A percentile compares a stretch with the other conserved stretches of the same genome.
Evolutionary conservation across 2,888 invertebrate genomes (phyloP).

Genomic region (Acrobasis consociella): DNA sequence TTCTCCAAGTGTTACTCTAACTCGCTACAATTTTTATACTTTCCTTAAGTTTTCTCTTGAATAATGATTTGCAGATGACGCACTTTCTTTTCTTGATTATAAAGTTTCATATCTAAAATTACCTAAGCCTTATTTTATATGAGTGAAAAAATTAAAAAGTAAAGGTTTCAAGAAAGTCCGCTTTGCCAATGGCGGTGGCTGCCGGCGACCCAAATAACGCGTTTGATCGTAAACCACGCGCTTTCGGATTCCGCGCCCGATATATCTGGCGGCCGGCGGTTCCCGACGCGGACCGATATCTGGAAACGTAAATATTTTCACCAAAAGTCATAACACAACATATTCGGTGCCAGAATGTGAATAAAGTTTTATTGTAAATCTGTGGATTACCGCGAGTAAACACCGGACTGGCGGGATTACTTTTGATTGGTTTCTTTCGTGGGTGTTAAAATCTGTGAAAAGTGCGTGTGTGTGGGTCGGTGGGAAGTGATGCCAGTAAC

Average conservation of each 20-base stretch:
- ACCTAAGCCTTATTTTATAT: not conserved
- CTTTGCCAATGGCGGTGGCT: slow-evolving; percentile 18
- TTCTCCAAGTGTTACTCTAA: no score
- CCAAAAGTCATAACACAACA: slow-evolving; percentile 3
- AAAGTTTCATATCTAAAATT: no score
- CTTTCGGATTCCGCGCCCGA: slow-evolving; percentile 46
- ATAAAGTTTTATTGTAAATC: slow-evolving; percentile 5
- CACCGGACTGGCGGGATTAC: slow-evolving; percentile 3
- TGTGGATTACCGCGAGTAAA: slow-evolving; percentile 4
- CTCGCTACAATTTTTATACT: no score
- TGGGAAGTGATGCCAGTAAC: not conserved
- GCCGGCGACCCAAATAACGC: slow-evolving; percentile 29
- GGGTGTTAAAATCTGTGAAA: slow-evolving; percentile 3
- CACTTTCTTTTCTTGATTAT: no score
- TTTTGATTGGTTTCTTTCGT: not conserved
- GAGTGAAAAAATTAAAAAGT: not conserved
- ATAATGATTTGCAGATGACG: no score
- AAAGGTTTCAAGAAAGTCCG: not conserved
- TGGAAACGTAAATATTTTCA: slow-evolving; percentile 15
- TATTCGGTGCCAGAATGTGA: not conserved
- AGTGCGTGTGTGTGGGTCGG: not conserved
- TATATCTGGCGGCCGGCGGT: slow-evolving; percentile 37
- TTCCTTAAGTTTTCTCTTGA: no score
- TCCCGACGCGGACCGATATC: not conserved
- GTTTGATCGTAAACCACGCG: slow-evolving; percentile 50